Evolutionary conservation across 2,888 invertebrate species (phyloP).

Genomic region (Tachystola acroxantha): DNA sequence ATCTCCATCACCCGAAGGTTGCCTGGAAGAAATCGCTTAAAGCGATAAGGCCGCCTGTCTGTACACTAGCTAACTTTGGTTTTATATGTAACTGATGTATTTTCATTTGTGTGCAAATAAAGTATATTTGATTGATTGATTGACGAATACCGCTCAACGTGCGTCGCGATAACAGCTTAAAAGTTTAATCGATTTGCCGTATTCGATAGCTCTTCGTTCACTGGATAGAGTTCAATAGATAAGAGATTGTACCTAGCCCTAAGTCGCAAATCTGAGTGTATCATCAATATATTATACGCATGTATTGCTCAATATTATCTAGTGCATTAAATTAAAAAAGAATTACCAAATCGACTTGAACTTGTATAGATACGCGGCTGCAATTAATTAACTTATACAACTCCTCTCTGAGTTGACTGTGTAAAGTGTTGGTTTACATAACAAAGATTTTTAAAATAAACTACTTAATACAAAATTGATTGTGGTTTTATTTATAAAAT

Average conservation of each 20-base stretch:
- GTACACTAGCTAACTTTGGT: too few relatives aligned
- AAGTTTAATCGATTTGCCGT: too few relatives aligned
- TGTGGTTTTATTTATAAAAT: conserved; percentile 43
- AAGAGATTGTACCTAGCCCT: neutral
- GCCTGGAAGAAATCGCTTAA: too few relatives aligned
- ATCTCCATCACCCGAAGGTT: too few relatives aligned
- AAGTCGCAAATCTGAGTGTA: conserved; percentile 4
- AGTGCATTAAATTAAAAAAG: conserved; percentile 48
- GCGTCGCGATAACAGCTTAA: too few relatives aligned
- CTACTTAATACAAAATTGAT: conserved; percentile 63
- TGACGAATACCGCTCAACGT: too few relatives aligned
- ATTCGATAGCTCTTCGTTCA: too few relatives aligned
- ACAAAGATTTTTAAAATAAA: conserved; percentile 77
- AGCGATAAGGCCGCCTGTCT: too few relatives aligned
- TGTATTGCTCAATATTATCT: conserved; percentile 65
- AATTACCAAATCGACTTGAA: conserved; percentile 49
- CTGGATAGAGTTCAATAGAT: too few relatives aligned
- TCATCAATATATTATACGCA: neutral
- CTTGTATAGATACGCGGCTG: conserved; percentile 25
- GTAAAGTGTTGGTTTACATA: conserved; percentile 74
- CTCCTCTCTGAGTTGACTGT: conserved; percentile 58
- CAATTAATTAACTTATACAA: conserved; percentile 13
- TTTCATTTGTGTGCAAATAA: too few relatives aligned
- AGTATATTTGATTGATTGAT: too few relatives aligned
- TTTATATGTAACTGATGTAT: too few relatives aligned